Conservation (phyloP, 2,113 vertebrate genomes). For the Pipa parva region DNA sequence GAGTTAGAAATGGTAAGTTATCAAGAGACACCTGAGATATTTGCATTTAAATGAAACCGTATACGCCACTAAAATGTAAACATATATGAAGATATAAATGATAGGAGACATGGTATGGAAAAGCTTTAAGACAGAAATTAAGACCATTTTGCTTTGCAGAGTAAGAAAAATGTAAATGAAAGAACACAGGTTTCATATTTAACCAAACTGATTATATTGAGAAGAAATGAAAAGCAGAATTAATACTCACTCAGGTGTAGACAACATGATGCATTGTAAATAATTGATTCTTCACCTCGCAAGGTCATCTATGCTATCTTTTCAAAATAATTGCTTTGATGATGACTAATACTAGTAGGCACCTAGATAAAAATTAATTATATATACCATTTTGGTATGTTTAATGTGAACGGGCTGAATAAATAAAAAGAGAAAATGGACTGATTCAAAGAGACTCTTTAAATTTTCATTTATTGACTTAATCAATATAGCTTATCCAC, state of each 20-base stretch:
- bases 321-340: constrained; percentile 33
- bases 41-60: constrained; percentile 42
- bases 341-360: constrained; percentile 33
- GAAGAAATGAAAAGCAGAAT: constrained; percentile 20
- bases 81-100: constrained; percentile 22
- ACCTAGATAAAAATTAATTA: constrained; percentile 14
- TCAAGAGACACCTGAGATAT: constrained; percentile 10
- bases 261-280: constrained; percentile 21
- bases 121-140: neutral
- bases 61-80: constrained; percentile 30
- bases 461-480: constrained; percentile 20
- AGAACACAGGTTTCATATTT: constrained; percentile 24
- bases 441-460: constrained; percentile 17
- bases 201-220: neutral
- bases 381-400: constrained; percentile 15
- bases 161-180: constrained; percentile 27
- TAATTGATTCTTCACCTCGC: constrained; percentile 36
- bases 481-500: constrained; percentile 33
- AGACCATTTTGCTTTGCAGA: constrained; percentile 3
- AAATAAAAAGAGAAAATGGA: constrained; percentile 26
- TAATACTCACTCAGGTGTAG: constrained; percentile 21
- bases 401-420: constrained; percentile 26
- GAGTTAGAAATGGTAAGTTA: constrained; percentile 6
- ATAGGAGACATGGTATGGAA: constrained; percentile 15
- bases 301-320: constrained; percentile 34